These are phyloP conservation scores for Corapipo altera DNA, from an alignment of 2,113 vertebrate genomes.

Conservation along the genomic window DNA sequence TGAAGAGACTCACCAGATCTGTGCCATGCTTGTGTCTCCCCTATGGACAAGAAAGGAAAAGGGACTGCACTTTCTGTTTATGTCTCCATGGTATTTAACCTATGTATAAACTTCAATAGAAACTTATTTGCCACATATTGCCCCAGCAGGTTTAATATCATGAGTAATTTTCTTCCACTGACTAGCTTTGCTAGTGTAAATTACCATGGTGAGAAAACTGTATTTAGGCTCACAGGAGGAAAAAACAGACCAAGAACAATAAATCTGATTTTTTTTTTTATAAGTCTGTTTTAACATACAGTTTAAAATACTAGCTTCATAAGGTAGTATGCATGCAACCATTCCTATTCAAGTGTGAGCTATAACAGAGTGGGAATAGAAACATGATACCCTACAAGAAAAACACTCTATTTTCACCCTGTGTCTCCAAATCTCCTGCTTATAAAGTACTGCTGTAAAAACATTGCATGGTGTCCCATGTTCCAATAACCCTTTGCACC, in stretches of 20 bases:
- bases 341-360: background rate
- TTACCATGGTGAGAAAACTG: background rate
- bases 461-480: background rate
- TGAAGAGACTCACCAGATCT: background rate
- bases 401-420: background rate
- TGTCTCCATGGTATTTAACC: background rate
- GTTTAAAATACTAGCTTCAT: background rate
- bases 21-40: background rate
- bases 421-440: background rate
- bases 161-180: background rate
- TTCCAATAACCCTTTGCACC: background rate
- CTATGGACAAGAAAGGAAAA: background rate
- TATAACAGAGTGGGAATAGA: background rate
- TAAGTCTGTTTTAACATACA: background rate
- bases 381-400: background rate
- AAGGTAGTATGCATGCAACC: background rate
- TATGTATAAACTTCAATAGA: background rate
- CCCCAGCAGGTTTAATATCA: background rate
- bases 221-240: background rate
- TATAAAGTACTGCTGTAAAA: background rate
- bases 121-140: background rate
- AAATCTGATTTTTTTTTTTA: background rate
- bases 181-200: background rate
- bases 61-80: background rate
- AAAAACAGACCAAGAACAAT: background rate